These are phyloP conservation scores for Hemichromis elongatus DNA, from an alignment of 2,113 vertebrate species.

Conservation along the genomic window DNA sequence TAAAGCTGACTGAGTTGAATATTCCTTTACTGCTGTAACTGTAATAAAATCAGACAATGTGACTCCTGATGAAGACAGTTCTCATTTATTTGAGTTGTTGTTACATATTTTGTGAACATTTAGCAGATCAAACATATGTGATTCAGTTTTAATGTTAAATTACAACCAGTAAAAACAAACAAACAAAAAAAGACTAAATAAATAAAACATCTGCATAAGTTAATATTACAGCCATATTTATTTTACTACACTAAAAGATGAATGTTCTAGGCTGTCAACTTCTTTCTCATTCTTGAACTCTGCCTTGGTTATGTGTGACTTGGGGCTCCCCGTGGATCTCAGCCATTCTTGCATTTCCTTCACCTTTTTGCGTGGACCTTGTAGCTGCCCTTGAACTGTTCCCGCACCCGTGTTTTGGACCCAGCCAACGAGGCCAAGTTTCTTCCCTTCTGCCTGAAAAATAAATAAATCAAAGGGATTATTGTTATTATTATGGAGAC, in stretches of 20 bases:
- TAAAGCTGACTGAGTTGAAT: not conserved
- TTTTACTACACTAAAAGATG: slow-evolving; percentile 79
- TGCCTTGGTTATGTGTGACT: slow-evolving; percentile 79
- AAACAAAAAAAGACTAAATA: slow-evolving; percentile 34
- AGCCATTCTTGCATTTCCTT: slow-evolving; percentile 88
- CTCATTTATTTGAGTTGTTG: slow-evolving; percentile 17
- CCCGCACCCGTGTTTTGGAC: slow-evolving; percentile 84
- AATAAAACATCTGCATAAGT: slow-evolving; percentile 24
- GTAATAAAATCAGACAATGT: not conserved
- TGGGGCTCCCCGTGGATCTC: slow-evolving; percentile 82
- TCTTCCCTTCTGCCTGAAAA: slow-evolving; percentile 81
- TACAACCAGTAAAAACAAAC: not conserved
- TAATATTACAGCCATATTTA: not conserved
- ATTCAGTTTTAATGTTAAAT: not conserved
- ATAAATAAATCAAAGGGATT: accelerated
- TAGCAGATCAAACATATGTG: not conserved
- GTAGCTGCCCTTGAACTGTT: slow-evolving; percentile 86
- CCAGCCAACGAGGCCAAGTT: slow-evolving; percentile 90
- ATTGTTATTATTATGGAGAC: not conserved
- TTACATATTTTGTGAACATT: not conserved
- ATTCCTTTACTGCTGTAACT: not conserved
- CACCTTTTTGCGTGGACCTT: slow-evolving; percentile 77
- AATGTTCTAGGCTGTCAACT: slow-evolving; percentile 73
- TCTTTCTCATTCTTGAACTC: slow-evolving; percentile 85
- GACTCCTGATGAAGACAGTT: not conserved